Base-by-base conservation (phyloP, 92 coral and sea anemone species). In the Epizoanthus ramosus region DNA sequence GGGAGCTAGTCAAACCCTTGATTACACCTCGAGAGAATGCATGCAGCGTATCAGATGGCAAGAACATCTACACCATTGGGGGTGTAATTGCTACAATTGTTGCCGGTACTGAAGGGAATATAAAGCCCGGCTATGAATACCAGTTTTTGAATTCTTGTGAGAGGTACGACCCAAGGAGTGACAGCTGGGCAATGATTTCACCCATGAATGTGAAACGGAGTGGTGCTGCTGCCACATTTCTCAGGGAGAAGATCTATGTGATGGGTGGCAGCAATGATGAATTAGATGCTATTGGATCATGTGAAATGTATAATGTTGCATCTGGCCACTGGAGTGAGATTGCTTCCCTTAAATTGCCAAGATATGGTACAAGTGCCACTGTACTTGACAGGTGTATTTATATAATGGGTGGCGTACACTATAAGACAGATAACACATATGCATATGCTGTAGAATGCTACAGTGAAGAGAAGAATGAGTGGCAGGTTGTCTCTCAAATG, bases 21-120 rank as follows among this genome's bases (percentile, higher is more conserved):
- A 64, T 16, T 4, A 24, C 23, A 9, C 69, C 69, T 64, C 41
- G 69, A 24, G 69, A 23, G 3, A 35, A 64, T 64, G 69, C 69
- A 10, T 64, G 69, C 69, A 23, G 69, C 25, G 69, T 64, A 15
- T 64, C 69, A 64, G 69, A 64, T 64, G 69, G 33, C 37, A 64
- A 22, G 33, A 64, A 64, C 33, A 64, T 64, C 69, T 64, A 24
- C 14, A 35, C 69, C 33, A 10, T 64, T 23, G 69, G 69, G 9
- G 69, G 69, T 64, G 10, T 45, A 9, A 45, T 45, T 45, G 69
- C 28, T 8, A 64, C 69, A 2, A 12, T 35, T 25, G 69, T 64
- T 24, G 37, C 17, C 23, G 69, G 41, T 24, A 23, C 69, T 64
- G 28, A 23, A 23, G 69, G 37, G 14, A 45, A 45, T 8, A 6